These are phyloP conservation scores for Falco columbarius DNA, from an alignment of 2,797 vertebrate species.

Conservation along the genomic window DNA sequence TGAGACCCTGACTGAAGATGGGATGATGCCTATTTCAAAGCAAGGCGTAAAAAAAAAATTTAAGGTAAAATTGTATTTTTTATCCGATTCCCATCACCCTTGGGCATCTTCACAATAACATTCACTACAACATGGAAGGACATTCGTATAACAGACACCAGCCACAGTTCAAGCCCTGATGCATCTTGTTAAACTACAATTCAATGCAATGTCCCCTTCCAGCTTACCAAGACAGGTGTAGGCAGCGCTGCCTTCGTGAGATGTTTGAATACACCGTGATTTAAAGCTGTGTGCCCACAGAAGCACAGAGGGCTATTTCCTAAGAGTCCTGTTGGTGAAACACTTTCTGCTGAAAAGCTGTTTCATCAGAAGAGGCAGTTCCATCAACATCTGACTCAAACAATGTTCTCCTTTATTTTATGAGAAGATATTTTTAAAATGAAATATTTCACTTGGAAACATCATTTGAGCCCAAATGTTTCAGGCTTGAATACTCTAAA, in stretches of 20 bases:
- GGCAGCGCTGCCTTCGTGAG: fast-evolving
- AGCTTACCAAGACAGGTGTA: fast-evolving
- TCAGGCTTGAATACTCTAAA: background rate
- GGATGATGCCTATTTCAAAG: fast-evolving
- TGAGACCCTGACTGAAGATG: too few species aligned
- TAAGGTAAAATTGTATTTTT: background rate
- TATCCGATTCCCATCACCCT: background rate
- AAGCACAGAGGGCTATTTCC: background rate
- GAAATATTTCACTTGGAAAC: background rate
- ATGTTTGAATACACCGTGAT: fast-evolving
- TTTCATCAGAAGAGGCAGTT: background rate
- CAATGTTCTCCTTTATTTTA: background rate
- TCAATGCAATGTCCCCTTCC: background rate
- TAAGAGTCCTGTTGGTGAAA: background rate
- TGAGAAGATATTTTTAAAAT: background rate
- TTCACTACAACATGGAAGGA: fast-evolving
- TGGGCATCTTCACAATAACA: too few species aligned
- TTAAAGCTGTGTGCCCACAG: fast-evolving
- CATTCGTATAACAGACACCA: too few species aligned
- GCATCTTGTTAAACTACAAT: background rate
- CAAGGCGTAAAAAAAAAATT: background rate
- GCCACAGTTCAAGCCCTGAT: background rate
- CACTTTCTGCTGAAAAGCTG: background rate
- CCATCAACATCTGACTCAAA: background rate
- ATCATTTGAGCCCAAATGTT: background rate